These are phyloP conservation scores for Mola mola DNA, from an alignment of 2,113 vertebrate genomes.

Conservation along the genomic window DNA sequence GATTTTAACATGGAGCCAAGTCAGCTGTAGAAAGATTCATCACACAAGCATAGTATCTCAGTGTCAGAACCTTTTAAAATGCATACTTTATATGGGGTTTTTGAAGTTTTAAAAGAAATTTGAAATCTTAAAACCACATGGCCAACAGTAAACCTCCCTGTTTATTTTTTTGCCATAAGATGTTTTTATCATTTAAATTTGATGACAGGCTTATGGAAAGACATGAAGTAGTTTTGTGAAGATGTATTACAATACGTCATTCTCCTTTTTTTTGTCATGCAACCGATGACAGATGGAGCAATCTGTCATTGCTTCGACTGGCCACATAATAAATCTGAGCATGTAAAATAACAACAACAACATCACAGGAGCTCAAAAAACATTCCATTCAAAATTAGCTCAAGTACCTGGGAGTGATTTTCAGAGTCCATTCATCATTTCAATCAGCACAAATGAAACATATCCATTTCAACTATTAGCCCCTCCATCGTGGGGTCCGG, in stretches of 20 bases:
- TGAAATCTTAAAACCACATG: conserved; percentile 18
- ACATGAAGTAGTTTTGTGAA: no score
- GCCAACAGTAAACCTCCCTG: no score
- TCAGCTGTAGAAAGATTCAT: conserved; percentile 42
- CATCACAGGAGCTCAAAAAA: conserved; percentile 14
- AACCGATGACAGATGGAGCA: conserved; percentile 1
- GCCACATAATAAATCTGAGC: conserved; percentile 18
- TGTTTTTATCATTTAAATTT: no score
- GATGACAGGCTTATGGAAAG: no score
- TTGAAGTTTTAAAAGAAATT: conserved; percentile 9
- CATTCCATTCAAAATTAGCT: conserved; percentile 9
- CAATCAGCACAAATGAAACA: conserved; percentile 77
- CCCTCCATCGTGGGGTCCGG: conserved; percentile 55
- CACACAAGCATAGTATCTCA: not conserved
- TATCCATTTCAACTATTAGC: conserved; percentile 76
- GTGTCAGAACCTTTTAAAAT: not conserved
- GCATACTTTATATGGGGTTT: conserved; percentile 16
- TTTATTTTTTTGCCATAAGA: not conserved
- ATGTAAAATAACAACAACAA: conserved; percentile 25
- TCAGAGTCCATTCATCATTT: conserved; percentile 71
- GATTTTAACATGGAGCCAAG: no score
- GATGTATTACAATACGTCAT: no score
- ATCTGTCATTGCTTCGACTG: not conserved
- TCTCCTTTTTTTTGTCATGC: not conserved
- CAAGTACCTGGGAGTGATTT: conserved; percentile 69